Percentiles rank a stretch among this genome's conserved stretches.
Evolutionary conservation across 1,140 invertebrate species (phyloP).

Genomic region (Leptinotarsa defecta): DNA sequence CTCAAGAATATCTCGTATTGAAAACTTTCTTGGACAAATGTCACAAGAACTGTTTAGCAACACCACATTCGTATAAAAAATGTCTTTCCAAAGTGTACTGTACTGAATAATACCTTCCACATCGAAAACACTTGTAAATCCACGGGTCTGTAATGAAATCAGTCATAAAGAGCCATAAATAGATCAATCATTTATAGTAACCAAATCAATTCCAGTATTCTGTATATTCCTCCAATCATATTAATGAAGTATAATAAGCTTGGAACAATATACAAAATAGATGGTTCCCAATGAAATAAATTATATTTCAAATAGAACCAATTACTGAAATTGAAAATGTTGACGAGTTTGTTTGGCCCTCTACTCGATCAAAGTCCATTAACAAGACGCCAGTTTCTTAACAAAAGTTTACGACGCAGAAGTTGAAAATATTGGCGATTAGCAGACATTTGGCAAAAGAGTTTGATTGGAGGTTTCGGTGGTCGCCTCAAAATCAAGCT

Average conservation of each 20-base stretch:
- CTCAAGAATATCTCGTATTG: conserved; percentile 34
- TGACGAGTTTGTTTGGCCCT: conserved; percentile 35
- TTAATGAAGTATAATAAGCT: conserved; percentile 22
- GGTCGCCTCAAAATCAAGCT: too few species aligned
- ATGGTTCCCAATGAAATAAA: neutral
- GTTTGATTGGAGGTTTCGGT: too few species aligned
- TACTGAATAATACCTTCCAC: conserved; percentile 57
- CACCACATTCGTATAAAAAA: conserved; percentile 37
- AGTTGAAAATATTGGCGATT: too few species aligned
- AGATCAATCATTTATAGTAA: neutral
- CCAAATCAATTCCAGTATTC: conserved; percentile 1
- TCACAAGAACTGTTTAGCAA: conserved; percentile 57
- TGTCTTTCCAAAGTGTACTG: conserved; percentile 56
- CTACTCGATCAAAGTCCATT: conserved; percentile 27
- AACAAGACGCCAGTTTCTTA: too few species aligned
- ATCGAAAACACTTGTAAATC: conserved; percentile 54
- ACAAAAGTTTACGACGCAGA: too few species aligned
- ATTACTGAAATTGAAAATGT: neutral
- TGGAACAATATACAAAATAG: neutral
- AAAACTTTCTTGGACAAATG: conserved; percentile 41
- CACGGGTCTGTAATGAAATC: conserved; percentile 43
- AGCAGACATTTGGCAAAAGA: too few species aligned
- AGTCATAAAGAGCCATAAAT: conserved; percentile 1
- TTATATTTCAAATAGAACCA: neutral
- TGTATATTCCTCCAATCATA: neutral